A percentile compares a stretch with the other conserved stretches of the same genome.
These are phyloP conservation scores for Hyppa rectilinea DNA, from an alignment of 2,888 invertebrate genomes.

Conservation along the genomic window DNA sequence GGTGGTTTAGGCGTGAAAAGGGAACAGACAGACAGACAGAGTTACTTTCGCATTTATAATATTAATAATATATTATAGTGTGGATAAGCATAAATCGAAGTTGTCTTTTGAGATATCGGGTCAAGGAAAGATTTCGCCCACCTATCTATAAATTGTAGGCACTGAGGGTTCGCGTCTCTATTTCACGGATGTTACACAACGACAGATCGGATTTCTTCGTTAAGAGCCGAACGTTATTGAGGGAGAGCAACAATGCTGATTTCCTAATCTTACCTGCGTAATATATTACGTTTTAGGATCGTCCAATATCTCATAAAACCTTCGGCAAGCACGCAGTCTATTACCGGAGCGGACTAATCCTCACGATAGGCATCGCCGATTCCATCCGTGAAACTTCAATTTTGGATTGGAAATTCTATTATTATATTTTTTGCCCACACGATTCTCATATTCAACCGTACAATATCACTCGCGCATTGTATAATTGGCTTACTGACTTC, in stretches of 20 bases:
- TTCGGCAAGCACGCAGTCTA: constrained; percentile 47
- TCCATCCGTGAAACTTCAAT: constrained; percentile 44
- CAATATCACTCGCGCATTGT: constrained; percentile 9
- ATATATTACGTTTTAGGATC: constrained; percentile 46
- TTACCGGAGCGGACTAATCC: constrained; percentile 60
- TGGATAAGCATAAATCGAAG: not conserved
- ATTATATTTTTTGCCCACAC: constrained; percentile 28
- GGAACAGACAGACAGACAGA: no score
- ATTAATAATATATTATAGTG: no score
- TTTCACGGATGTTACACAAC: constrained; percentile 66
- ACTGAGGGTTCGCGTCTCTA: constrained; percentile 44
- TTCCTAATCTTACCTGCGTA: constrained; percentile 48
- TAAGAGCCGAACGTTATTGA: constrained; percentile 67
- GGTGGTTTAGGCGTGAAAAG: no score
- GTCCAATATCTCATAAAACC: constrained; percentile 46
- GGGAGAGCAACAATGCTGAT: constrained; percentile 39
- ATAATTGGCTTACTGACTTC: constrained; percentile 1
- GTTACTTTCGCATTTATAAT: no score
- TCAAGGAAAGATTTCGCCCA: constrained; percentile 5
- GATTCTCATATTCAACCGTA: constrained; percentile 1
- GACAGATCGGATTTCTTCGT: constrained; percentile 62
- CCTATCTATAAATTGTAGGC: constrained; percentile 8
- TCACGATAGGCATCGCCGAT: constrained; percentile 39
- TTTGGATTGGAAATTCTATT: constrained; percentile 49
- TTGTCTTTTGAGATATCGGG: not conserved